Conservation (phyloP, 2,797 vertebrate species). For the Zalophus californianus region DNA sequence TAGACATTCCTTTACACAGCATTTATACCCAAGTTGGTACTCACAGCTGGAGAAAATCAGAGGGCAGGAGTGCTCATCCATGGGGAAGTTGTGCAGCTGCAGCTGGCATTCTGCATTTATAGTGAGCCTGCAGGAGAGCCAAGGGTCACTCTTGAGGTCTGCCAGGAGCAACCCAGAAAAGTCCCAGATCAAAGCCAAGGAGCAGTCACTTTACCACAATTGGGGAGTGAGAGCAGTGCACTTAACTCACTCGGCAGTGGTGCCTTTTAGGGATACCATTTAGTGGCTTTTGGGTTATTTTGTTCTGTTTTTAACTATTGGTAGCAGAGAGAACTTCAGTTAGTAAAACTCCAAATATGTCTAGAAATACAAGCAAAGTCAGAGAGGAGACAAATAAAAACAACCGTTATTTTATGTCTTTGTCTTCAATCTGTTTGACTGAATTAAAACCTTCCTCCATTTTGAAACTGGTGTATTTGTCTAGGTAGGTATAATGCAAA, state of each 20-base stretch:
- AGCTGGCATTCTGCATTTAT: constrained; percentile 98
- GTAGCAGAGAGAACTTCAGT: not conserved
- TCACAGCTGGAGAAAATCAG: constrained; percentile 99
- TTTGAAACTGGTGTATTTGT: not conserved
- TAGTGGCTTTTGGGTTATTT: not conserved
- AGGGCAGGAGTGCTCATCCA: constrained; percentile 98
- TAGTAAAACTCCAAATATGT: not conserved
- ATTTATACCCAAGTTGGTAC: constrained; percentile 80
- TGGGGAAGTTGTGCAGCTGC: constrained; percentile 98
- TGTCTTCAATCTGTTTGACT: not conserved
- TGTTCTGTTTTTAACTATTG: not conserved
- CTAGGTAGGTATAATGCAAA: not conserved
- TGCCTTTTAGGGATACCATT: not conserved
- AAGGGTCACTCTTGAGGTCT: not conserved
- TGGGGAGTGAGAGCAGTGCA: rapidly evolving
- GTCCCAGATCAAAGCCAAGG: not conserved
- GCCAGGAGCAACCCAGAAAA: too few relatives aligned
- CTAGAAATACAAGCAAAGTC: not conserved
- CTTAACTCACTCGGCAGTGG: not conserved
- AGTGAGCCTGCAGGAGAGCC: constrained; percentile 91
- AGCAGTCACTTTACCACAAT: rapidly evolving
- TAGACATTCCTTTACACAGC: not conserved
- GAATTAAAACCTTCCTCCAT: not conserved
- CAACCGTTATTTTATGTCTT: not conserved
- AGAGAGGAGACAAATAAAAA: not conserved